These are phyloP conservation scores for Hemichromis elongatus DNA, from an alignment of 2,113 vertebrate genomes.

Conservation along the genomic window DNA sequence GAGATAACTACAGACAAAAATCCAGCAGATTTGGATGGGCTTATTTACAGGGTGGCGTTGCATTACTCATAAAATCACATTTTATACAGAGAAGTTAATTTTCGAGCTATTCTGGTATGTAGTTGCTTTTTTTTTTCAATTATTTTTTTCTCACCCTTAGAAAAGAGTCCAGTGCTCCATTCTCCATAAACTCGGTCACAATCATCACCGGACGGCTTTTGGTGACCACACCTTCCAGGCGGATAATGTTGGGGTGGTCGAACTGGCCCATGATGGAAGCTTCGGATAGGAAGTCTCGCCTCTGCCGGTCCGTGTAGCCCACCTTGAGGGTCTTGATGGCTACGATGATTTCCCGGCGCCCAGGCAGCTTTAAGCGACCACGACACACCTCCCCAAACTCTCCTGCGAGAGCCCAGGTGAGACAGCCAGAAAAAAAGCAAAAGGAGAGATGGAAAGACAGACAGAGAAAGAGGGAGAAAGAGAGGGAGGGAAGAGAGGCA, in stretches of 20 bases:
- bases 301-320: conserved; percentile 94
- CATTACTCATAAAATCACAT: background rate
- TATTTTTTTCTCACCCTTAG: conserved; percentile 79
- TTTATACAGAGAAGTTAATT: background rate
- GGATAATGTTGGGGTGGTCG: conserved; percentile 97
- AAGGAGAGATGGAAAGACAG: conserved; percentile 30
- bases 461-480: conserved; percentile 23
- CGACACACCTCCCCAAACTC: conserved; percentile 97
- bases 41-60: background rate
- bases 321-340: conserved; percentile 98
- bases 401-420: conserved; percentile 73
- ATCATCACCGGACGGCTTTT: conserved; percentile 99
- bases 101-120: background rate
- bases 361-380: conserved; percentile 90
- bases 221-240: conserved; percentile 95
- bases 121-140: background rate
- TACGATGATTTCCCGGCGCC: conserved; percentile 92
- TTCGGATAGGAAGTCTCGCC: conserved; percentile 94
- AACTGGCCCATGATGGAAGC: conserved; percentile 99
- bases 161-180: conserved; percentile 94
- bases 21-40: background rate
- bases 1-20: conserved; percentile 27
- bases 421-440: conserved; percentile 48
- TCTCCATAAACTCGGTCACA: conserved; percentile 98
- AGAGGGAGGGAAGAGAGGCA: conserved; percentile 55